Percentiles rank a stretch among this genome's conserved stretches.
These are phyloP conservation scores for Urophycis tenuis DNA, from an alignment of 2,797 vertebrate genomes.

Conservation along the genomic window DNA sequence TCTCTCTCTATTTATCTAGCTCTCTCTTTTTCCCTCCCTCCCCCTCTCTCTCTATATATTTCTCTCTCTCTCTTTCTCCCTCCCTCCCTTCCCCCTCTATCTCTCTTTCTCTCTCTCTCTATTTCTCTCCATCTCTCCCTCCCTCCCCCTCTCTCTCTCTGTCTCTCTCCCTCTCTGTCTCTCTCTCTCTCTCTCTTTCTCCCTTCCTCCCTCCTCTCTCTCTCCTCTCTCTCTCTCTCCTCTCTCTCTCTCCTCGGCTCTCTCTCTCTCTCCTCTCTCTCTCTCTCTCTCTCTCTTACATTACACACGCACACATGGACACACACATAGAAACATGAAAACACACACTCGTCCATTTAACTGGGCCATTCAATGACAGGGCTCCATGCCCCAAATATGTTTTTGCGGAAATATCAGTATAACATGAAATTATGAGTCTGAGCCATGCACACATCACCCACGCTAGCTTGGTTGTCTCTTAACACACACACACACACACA, in stretches of 20 bases:
- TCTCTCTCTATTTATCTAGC: background rate
- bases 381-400: background rate
- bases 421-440: background rate
- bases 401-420: background rate
- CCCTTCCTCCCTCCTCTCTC: too few relatives aligned
- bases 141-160: background rate
- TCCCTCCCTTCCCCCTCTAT: too few relatives aligned
- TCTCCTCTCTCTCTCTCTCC: background rate
- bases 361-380: background rate
- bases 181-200: background rate
- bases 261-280: background rate
- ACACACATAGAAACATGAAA: background rate
- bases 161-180: background rate
- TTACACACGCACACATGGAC: background rate
- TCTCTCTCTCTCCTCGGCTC: constrained; percentile 2
- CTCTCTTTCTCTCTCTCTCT: background rate
- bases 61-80: background rate
- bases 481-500: constrained; percentile 8
- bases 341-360: background rate
- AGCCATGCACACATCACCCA: background rate
- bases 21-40: background rate
- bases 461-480: background rate
- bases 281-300: background rate
- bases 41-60: background rate
- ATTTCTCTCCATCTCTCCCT: background rate